Evolutionary conservation across 2,888 invertebrate genomes (phyloP).

Genomic region (Girardia tigrina): DNA sequence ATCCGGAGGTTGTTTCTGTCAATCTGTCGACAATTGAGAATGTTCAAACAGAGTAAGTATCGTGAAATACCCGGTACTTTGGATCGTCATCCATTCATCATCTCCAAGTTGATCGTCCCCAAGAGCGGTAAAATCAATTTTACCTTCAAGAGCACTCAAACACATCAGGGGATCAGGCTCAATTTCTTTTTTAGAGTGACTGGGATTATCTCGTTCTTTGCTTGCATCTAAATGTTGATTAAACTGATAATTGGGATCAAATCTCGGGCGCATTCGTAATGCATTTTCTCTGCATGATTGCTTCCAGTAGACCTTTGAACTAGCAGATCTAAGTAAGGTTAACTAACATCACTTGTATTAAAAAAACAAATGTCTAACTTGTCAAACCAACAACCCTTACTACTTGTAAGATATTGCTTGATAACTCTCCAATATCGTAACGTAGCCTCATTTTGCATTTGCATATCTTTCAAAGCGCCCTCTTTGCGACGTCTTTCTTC

Average conservation of each 20-base stretch:
- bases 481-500: background rate
- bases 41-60: too few relatives aligned
- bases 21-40: too few relatives aligned
- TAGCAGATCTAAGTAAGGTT: background rate
- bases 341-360: background rate
- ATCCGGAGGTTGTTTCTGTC: too few relatives aligned
- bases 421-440: conserved; percentile 55
- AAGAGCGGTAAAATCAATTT: background rate
- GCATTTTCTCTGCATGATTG: conserved; percentile 58
- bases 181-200: background rate
- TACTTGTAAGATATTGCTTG: conserved; percentile 55
- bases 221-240: conserved; percentile 57
- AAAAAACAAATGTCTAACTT: conserved; percentile 3
- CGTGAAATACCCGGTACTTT: background rate
- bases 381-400: conserved; percentile 46
- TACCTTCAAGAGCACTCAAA: background rate
- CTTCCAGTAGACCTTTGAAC: conserved; percentile 51
- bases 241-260: conserved; percentile 55
- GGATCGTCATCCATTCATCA: background rate
- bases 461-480: background rate
- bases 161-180: background rate
- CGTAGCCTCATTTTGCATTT: conserved; percentile 51
- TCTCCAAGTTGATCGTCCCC: background rate
- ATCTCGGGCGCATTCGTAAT: conserved; percentile 57
- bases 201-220: conserved; percentile 53